Evolutionary conservation across 1,140 invertebrate species (phyloP), one percentile per base, ranked within the genome.

Genomic region (Drusus annulatus): DNA sequence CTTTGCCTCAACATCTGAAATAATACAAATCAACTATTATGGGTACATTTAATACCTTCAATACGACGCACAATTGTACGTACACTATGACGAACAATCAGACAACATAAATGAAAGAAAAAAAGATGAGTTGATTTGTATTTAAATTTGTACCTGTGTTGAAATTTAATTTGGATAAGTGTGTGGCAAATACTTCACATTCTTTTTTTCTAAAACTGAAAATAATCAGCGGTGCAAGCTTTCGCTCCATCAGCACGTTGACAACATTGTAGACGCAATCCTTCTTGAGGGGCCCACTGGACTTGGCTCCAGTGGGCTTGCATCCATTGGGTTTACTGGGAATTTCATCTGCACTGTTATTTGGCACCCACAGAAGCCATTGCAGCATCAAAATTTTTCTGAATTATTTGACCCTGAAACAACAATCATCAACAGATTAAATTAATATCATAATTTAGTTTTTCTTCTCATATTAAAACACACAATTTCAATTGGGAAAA

Each of bases 181-280:
- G 95, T 90, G 97, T 93, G 0, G 98, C 99, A 88, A 99, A 99
- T 0, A 94, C 87, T 88, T 99, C 98, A 86, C 99, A 99, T 82
- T 99, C 98, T 86, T 98, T 99, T 87, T 99, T 98, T 84, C 97
- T 99, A 88, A 99, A 99, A 86, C 98, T 99, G 89, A 99, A 99
- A 74, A 99, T 96, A 85, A 99, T 99, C 17, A 98, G 97, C 0
- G 98, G 99, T 0, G 98, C 96, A 89, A 99, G 97, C 86, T 98
- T 97, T 65, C 96, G 90, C 86, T 99, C 98, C 96, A 99, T 98
- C 23, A 99, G 97, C 95, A 99, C 98, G 88, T 99, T 98, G 2
- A 99, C 95, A 73, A 99, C 97, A 89, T 99, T 99, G 84, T 97
- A 98, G 83, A 98, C 98, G 85, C 97, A 97, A 25, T 75, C 31